Evolutionary conservation across 1,140 invertebrate genomes (phyloP).

Genomic region (Mactra quadrangularis): DNA sequence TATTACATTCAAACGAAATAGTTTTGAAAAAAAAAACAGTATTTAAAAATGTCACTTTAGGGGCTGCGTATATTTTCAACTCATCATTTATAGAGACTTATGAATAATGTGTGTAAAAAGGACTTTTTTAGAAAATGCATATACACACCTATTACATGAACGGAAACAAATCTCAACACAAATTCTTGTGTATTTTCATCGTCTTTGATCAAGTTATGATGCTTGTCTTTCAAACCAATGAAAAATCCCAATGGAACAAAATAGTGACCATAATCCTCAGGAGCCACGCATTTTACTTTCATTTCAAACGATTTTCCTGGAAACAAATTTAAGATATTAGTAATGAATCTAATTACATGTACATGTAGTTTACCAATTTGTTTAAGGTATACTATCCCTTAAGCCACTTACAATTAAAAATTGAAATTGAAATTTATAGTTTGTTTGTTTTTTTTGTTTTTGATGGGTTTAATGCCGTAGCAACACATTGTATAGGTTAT

Average conservation of each 20-base stretch:
- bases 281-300: conserved; percentile 15
- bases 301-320: not conserved
- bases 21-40: no score
- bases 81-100: no score
- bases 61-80: no score
- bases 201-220: not conserved
- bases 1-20: no score
- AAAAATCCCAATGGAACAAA: conserved; percentile 42
- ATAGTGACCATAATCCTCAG: conserved; percentile 33
- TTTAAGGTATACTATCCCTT: not conserved
- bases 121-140: no score
- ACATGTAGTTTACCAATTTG: not conserved
- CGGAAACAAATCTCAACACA: conserved; percentile 34
- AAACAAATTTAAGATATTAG: no score
- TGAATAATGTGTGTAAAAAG: no score
- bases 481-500: no score
- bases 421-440: not conserved
- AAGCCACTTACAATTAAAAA: not conserved
- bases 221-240: conserved; percentile 20
- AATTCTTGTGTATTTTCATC: conserved; percentile 6
- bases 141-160: conserved; percentile 45
- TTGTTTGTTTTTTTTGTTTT: no score
- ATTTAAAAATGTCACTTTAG: no score
- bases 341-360: conserved; percentile 7
- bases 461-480: no score